phyloP scores from a whole-genome alignment of 2,888 invertebrate species.

The Meiosimyza decipiens region DNA sequence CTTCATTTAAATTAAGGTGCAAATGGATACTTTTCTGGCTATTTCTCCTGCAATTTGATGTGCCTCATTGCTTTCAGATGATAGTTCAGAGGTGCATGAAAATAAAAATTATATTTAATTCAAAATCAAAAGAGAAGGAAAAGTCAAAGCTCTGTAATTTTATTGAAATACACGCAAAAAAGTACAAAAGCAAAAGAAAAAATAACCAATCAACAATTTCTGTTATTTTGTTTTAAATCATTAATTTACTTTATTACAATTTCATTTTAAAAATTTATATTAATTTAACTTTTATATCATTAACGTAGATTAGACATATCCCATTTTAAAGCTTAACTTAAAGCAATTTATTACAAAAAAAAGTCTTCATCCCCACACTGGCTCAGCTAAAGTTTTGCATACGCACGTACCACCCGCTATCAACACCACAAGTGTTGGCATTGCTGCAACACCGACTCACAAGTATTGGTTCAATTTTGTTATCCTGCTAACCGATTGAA shows the following conservation, averaged over 20 bases:
- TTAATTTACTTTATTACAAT: conserved; percentile 7
- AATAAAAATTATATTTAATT: no score
- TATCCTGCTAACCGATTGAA: conserved; percentile 22
- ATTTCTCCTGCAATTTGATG: no score
- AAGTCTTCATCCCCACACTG: conserved; percentile 34
- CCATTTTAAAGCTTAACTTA: conserved; percentile 8
- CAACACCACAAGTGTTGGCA: neutral
- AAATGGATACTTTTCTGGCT: no score
- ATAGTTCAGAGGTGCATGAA: no score
- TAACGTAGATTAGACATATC: neutral
- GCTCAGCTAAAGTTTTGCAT: neutral
- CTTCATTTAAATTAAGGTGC: no score
- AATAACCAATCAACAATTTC: no score
- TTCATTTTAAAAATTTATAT: neutral
- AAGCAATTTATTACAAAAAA: conserved; percentile 30
- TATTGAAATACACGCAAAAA: no score
- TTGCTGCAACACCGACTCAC: conserved; percentile 25
- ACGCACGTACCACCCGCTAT: conserved; percentile 30
- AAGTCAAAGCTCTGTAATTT: no score
- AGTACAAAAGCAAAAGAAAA: no score
- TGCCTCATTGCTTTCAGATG: no score
- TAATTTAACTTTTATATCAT: neutral
- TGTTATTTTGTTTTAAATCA: no score
- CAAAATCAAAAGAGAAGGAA: no score
- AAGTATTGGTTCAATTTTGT: conserved; percentile 21